phyloP scores from a whole-genome alignment of 1,140 invertebrate genomes.

The Heterodera carotae region DNA sequence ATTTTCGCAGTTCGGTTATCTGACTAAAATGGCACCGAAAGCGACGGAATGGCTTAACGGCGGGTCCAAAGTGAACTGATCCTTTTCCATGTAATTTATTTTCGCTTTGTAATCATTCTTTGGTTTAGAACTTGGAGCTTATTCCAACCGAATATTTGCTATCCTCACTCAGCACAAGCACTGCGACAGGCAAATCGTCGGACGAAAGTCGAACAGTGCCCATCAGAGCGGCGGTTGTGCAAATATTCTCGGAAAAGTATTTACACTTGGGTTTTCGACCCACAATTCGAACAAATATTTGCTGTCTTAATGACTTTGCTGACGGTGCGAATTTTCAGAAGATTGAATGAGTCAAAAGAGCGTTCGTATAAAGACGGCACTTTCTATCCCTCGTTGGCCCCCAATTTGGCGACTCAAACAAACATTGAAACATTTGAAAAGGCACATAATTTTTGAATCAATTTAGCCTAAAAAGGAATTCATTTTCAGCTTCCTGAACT shows the following conservation, averaged over 20 bases:
- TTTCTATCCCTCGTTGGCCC: conserved; percentile 23
- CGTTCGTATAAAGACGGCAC: conserved; percentile 24
- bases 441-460: neutral
- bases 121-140: conserved; percentile 34
- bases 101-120: conserved; percentile 3
- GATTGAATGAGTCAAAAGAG: conserved; percentile 8
- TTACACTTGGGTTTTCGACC: too few species aligned
- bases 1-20: conserved; percentile 32
- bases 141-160: conserved; percentile 35
- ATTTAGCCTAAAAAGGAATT: neutral
- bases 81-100: conserved; percentile 5
- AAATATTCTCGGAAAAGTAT: conserved; percentile 22
- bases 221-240: neutral
- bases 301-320: too few species aligned
- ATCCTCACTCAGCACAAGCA: neutral
- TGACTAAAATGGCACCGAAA: conserved; percentile 34
- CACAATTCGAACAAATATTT: too few species aligned
- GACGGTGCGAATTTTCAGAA: neutral
- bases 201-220: neutral
- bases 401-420: neutral
- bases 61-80: conserved; percentile 26
- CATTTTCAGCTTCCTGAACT: conserved; percentile 36
- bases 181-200: too few species aligned
- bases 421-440: conserved; percentile 31
- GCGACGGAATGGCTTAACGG: conserved; percentile 26